Evolutionary conservation across 2,888 invertebrate genomes (phyloP).

Genomic region (Phaedon cochleariae): DNA sequence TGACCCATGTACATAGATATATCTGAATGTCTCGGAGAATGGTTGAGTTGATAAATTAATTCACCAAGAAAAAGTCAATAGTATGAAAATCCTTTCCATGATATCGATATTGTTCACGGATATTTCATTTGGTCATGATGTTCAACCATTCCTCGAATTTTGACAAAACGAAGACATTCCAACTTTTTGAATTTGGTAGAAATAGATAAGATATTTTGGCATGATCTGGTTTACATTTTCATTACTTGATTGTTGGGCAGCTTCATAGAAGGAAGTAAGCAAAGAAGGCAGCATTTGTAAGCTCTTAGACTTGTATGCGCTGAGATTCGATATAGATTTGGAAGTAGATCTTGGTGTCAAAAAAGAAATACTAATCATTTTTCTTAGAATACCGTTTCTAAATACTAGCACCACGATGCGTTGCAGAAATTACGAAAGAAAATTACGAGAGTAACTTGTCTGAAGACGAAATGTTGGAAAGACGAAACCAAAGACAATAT

Average conservation of each 20-base stretch:
- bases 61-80: too few species aligned
- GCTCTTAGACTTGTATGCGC: slow-evolving; percentile 35
- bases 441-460: slow-evolving; percentile 75
- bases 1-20: too few species aligned
- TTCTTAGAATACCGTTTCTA: slow-evolving; percentile 47
- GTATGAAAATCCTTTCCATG: too few species aligned
- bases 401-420: slow-evolving; percentile 61
- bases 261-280: slow-evolving; percentile 32
- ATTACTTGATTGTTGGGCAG: slow-evolving; percentile 24
- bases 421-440: slow-evolving; percentile 84
- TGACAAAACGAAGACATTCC: slow-evolving; percentile 3
- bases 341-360: slow-evolving; percentile 51
- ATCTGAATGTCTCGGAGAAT: too few species aligned
- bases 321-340: slow-evolving; percentile 33
- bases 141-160: background rate
- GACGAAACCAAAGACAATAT: slow-evolving; percentile 58
- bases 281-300: slow-evolving; percentile 19
- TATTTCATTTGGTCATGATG: background rate
- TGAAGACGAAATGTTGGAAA: slow-evolving; percentile 71
- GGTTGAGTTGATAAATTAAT: too few species aligned
- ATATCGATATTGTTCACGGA: too few species aligned
- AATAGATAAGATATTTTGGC: slow-evolving; percentile 32
- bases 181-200: slow-evolving; percentile 14
- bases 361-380: slow-evolving; percentile 50
- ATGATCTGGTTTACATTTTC: slow-evolving; percentile 24